Percentiles rank a stretch among this genome's conserved stretches.
Evolutionary conservation across 2,797 vertebrate genomes (phyloP).

Genomic region (Craterocephalus amniculus): DNA sequence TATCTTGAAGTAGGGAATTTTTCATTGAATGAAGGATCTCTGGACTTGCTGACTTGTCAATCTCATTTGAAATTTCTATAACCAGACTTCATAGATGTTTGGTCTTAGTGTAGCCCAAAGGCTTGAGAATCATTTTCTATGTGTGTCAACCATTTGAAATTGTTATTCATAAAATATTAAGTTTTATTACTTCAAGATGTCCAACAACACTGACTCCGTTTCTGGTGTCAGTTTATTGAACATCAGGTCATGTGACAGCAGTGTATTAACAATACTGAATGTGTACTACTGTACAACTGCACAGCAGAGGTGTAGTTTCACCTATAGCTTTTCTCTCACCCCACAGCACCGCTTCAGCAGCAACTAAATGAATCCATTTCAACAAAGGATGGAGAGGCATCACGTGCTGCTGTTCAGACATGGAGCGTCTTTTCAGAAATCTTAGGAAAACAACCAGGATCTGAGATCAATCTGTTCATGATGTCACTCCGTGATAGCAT

Average conservation of each 20-base stretch:
- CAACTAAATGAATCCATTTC: slow-evolving; percentile 65
- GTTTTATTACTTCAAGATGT: neutral
- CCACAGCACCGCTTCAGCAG: slow-evolving; percentile 31
- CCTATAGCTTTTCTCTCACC: slow-evolving; percentile 15
- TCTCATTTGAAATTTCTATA: too few relatives aligned
- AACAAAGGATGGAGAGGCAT: slow-evolving; percentile 60
- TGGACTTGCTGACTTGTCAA: slow-evolving; percentile 12
- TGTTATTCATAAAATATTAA: slow-evolving; percentile 10
- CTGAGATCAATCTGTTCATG: slow-evolving; percentile 23
- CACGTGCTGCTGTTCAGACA: slow-evolving; percentile 26
- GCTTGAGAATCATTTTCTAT: neutral
- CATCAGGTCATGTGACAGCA: slow-evolving; percentile 17
- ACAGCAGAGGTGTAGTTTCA: slow-evolving; percentile 23
- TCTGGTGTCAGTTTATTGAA: slow-evolving; percentile 11
- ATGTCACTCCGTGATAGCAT: neutral
- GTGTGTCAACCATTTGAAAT: slow-evolving; percentile 7
- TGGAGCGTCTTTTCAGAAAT: slow-evolving; percentile 18
- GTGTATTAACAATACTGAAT: slow-evolving; percentile 22
- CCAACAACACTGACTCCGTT: slow-evolving; percentile 27
- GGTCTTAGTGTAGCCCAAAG: slow-evolving; percentile 4
- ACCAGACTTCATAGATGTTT: neutral
- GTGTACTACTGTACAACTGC: neutral
- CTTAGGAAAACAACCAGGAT: slow-evolving; percentile 32
- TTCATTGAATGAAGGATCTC: slow-evolving; percentile 1
- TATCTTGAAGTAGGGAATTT: slow-evolving; percentile 4